Percentiles rank a stretch among this genome's conserved stretches.
These are phyloP conservation scores for Cabera pusaria DNA, from an alignment of 2,888 invertebrate genomes.

Conservation along the genomic window DNA sequence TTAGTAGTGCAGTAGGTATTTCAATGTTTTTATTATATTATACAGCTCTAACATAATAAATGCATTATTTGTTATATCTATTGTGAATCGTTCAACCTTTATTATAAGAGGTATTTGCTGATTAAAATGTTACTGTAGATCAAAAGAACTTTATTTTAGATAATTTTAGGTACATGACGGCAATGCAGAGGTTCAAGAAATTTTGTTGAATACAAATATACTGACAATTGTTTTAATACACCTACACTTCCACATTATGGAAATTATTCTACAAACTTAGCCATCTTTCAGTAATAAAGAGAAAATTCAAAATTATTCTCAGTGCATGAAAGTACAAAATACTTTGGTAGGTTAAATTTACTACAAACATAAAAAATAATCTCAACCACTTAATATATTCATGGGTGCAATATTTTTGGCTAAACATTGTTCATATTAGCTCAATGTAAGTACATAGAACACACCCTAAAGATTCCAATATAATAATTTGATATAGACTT, in stretches of 20 bases:
- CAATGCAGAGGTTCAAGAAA: slow-evolving; percentile 81
- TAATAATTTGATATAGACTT: slow-evolving; percentile 32
- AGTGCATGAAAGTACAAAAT: slow-evolving; percentile 63
- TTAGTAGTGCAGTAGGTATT: no score
- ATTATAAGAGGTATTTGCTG: slow-evolving; percentile 10
- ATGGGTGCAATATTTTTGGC: slow-evolving; percentile 63
- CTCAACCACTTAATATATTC: slow-evolving; percentile 53
- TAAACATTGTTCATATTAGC: slow-evolving; percentile 50
- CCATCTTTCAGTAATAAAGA: slow-evolving; percentile 60
- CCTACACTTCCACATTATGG: slow-evolving; percentile 72
- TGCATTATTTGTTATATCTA: no score
- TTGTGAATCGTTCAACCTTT: slow-evolving; percentile 1
- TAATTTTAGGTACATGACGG: slow-evolving; percentile 82
- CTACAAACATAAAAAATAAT: slow-evolving; percentile 61
- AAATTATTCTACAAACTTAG: slow-evolving; percentile 75
- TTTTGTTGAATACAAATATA: slow-evolving; percentile 77
- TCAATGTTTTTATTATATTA: no score
- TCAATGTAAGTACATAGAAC: slow-evolving; percentile 41
- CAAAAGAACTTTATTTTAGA: slow-evolving; percentile 84
- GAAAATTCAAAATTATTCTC: slow-evolving; percentile 60
- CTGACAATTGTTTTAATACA: slow-evolving; percentile 74
- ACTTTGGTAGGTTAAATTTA: slow-evolving; percentile 46
- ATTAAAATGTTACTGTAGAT: slow-evolving; percentile 51
- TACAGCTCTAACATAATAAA: no score
- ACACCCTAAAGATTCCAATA: slow-evolving; percentile 51